Base-by-base conservation (phyloP, 2,888 invertebrate genomes). In the Eutolmus rufibarbis region DNA sequence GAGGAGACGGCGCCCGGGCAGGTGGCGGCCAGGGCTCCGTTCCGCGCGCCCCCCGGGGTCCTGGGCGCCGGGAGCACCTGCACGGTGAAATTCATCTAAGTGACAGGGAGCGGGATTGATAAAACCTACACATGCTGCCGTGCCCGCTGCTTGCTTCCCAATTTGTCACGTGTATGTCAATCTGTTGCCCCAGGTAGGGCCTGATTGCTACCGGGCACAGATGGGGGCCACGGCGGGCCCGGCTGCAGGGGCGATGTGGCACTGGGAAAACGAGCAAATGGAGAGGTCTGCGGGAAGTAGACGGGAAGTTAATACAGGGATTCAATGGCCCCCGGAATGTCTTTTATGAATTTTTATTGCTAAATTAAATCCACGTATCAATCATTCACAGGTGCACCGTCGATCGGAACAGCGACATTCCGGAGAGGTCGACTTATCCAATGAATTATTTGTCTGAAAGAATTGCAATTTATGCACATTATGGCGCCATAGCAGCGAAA, bases 101-200 rank as follows among this genome's bases (percentile, higher is more conserved):
- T 82, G 82, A 82, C 82, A 82, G 56, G 82, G 57, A 57, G 12
- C 37, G n/a, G 56, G 82, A 66, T 82, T 82, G 82, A 82, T 82
- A 82, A 82, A 16, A 34, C 34, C 82, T 56, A 82, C 82, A 82
- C n/a, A 82, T 82, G 82, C 66, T 82, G 19, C 40, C 57, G 37
- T 82, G 57, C 82, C 56, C 82, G 37, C 1, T 57, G 82, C 82
- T 66, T 82, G 82, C 82, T 82, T 82, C 57, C 77, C 76, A 86
- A 86, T 86, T 86, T 86, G 86, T 86, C 86, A 86, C 34, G 86
- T 77, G 86, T 86, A 77, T 56, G 86, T 86, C 86, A 86, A 86
- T 86, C 86, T 86, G 86, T 77, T 86, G 86, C 86, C 86, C 77
- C n/a, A 86, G 77, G 51, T 76, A 34, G 76, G 76, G 56, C 74